Base-by-base conservation (phyloP, 1,140 invertebrate species). In the Uloborus diversus region DNA sequence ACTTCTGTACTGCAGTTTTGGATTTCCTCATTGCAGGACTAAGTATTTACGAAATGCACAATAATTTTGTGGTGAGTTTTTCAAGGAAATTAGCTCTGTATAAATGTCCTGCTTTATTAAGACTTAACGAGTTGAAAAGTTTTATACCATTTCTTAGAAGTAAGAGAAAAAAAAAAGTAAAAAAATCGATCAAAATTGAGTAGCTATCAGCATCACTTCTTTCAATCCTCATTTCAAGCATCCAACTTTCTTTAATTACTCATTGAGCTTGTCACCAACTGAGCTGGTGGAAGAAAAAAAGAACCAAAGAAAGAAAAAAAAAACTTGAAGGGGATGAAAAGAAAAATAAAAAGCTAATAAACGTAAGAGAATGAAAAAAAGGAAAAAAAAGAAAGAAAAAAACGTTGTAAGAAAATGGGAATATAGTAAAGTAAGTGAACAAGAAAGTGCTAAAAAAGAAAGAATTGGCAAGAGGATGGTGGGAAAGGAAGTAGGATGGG, bases 181-280 rank as follows among this genome's bases (percentile, higher is more conserved):
- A 30, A 20, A 37, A 57, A 59, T 71, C 69, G 69, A 71, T 71
- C 27, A 20, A 33, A 57, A 71, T 71, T 56, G 69, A 71, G 69
- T 71, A 71, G 69, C 69, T 51, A 71, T 71, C 69, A 71, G 32
- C 51, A 23, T 51, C 69, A 35, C 30, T 57, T 30, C 27, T 35
- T 4, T 11, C 33, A 27, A 1, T 28, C 33, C 51, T 20, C 13
- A 25, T 28, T 57, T 20, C 4, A 20, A 23, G 23, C 68, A 4
- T 32, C 35, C 35, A 35, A 49, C 70, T 73, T 62, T 61, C 70
- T 73, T 73, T 73, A 73, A 73, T 73, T 73, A 73, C 70, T 73
- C 70, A 73, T 73, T 62, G 70, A 57, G 70, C 70, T 62, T 73
- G 70, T 73, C 70, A 73, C 70, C 70, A 59, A 37, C 57, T 51